Evolutionary conservation across 2,888 invertebrate genomes (phyloP).

Genomic region (Pyrochroa serraticornis): DNA sequence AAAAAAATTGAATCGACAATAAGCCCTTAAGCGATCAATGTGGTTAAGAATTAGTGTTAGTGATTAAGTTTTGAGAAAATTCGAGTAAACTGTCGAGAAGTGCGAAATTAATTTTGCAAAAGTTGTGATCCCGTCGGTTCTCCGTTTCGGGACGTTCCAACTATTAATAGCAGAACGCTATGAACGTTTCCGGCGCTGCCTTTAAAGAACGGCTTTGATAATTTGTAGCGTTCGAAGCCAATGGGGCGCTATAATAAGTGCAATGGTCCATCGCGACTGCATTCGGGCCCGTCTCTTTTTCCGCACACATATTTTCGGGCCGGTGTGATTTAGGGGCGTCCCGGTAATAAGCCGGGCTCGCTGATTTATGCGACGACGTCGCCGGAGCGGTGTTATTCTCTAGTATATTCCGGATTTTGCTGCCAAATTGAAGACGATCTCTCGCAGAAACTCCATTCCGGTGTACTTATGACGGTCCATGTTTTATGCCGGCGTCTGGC

Average conservation of each 20-base stretch:
- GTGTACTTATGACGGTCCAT: conserved; percentile 56
- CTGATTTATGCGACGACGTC: conserved; percentile 44
- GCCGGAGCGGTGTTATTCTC: conserved; percentile 47
- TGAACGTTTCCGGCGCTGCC: conserved; percentile 30
- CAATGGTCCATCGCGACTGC: conserved; percentile 55
- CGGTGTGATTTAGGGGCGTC: conserved; percentile 47
- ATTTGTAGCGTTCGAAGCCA: conserved; percentile 44
- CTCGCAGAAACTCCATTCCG: conserved; percentile 56
- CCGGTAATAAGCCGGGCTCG: conserved; percentile 38
- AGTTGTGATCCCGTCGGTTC: too few species aligned
- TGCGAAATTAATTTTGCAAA: too few species aligned
- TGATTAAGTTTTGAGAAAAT: too few species aligned
- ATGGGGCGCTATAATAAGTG: conserved; percentile 56
- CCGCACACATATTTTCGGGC: conserved; percentile 33
- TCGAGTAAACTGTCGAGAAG: too few species aligned
- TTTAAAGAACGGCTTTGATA: conserved; percentile 19
- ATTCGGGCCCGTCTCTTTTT: conserved; percentile 29
- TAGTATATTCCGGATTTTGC: conserved; percentile 55
- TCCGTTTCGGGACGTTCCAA: too few species aligned
- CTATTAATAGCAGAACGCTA: conserved; percentile 40
- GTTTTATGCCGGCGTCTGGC: conserved; percentile 56
- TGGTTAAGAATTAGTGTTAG: too few species aligned
- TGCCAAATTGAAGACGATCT: conserved; percentile 59
- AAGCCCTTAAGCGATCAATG: too few species aligned
- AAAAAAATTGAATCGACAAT: too few species aligned